Evolutionary conservation across 2,113 vertebrate species (phyloP), one percentile per base, ranked within the genome.

Genomic region (Chloebia gouldiae): DNA sequence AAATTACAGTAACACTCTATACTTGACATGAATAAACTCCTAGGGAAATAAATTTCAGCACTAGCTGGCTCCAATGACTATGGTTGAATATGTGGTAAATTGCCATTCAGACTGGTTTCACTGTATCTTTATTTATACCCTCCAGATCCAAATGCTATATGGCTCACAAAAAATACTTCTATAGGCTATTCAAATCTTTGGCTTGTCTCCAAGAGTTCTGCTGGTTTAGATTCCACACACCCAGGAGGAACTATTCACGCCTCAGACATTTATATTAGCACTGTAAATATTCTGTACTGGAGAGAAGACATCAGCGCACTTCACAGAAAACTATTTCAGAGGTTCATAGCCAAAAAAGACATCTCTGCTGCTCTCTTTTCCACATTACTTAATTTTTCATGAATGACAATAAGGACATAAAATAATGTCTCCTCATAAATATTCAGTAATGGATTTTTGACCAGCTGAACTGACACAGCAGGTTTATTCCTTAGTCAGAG

Each of bases 261-360:
- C 64, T 88, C 82, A 81, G 80, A 88, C 86, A 81, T 85, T 88
- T 88, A 84, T 90, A 63, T 88, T 92, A 90, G 56, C 51, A 44
- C 82, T 54, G 59, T 92, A 95, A 93, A 94, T 93, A 84, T 66
- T 90, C 86, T 78, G 7, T 30, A 8, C 30, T 21, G 35, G 15
- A 86, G 33, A 33, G 56, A 90, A 95, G 92, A 81, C 21, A 6
- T 75, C 82, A 94, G 25, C 19, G 40, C 20, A 37, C 19, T 90
- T 71, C 60, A 51, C 75, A 83, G 68, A 80, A 95, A 88, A 27
- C 50, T 70, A 33, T 81, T 90, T 33, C 60, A 80, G 47, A 44
- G 50, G 51, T 92, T 75, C 59, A 49, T 7, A 90, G 60, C 49
- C 31, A 92, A 81, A 93, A 89, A 71, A 17, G 25, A 95, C 15